phyloP scores from a whole-genome alignment of 1,140 invertebrate species.

The Nasonia vitripennis region DNA sequence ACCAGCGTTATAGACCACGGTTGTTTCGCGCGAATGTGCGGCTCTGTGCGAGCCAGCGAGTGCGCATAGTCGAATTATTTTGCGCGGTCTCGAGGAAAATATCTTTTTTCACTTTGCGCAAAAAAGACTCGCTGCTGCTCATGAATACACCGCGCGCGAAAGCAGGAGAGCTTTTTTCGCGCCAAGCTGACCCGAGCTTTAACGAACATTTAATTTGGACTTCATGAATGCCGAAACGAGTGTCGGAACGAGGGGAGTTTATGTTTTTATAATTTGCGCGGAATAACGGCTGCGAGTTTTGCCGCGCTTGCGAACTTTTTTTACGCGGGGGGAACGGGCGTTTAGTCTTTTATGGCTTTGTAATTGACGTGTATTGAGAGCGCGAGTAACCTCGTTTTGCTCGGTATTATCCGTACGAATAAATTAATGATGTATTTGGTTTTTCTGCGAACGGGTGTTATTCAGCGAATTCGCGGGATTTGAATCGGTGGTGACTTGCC shows the following conservation, averaged over 20 bases:
- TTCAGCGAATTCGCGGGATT: no score
- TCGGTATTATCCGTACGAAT: no score
- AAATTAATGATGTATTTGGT: no score
- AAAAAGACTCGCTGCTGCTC: no score
- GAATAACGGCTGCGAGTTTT: neutral
- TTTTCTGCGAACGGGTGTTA: no score
- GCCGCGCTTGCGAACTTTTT: neutral
- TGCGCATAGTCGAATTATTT: neutral
- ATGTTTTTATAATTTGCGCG: neutral
- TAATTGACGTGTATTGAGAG: no score
- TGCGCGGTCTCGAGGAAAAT: neutral
- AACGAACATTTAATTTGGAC: neutral
- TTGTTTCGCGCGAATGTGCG: neutral
- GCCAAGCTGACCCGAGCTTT: neutral
- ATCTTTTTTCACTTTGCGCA: neutral
- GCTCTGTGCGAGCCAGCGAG: neutral
- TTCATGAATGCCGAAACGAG: neutral
- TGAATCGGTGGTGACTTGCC: no score
- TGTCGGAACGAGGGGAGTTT: neutral
- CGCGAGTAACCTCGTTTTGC: no score
- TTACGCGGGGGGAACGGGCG: no score
- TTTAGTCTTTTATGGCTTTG: no score
- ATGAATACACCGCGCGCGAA: no score
- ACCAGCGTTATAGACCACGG: neutral
- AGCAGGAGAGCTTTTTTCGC: no score